Conservation (phyloP, 2,113 vertebrate species). For the Callospermophilus lateralis region DNA sequence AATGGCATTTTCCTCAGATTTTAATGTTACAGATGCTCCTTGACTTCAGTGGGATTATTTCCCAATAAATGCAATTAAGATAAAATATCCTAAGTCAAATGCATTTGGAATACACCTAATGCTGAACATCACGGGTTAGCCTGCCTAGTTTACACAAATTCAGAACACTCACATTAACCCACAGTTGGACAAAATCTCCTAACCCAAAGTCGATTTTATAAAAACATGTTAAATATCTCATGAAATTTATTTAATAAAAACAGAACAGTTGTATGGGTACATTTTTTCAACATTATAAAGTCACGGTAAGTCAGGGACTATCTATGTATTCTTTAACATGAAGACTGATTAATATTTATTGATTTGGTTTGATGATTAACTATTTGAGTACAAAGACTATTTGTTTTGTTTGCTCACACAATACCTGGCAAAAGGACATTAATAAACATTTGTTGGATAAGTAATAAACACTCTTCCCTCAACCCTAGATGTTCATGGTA, state of each 20-base stretch:
- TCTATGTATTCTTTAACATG: neutral
- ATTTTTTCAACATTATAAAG: neutral
- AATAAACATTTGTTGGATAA: neutral
- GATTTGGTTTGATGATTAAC: neutral
- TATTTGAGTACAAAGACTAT: neutral
- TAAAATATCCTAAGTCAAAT: neutral
- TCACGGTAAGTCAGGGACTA: neutral
- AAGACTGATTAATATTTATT: neutral
- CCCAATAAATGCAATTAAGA: neutral
- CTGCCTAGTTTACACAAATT: neutral
- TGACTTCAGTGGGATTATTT: neutral
- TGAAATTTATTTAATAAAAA: neutral
- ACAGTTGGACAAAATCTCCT: neutral
- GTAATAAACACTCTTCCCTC: neutral
- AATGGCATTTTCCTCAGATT: neutral
- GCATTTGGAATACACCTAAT: neutral
- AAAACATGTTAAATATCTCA: neutral
- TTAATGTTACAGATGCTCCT: neutral
- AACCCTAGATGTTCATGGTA: fast-evolving
- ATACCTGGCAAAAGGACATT: neutral
- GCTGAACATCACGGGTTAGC: neutral
- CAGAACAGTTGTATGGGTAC: neutral
- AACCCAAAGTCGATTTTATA: neutral
- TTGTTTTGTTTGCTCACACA: neutral
- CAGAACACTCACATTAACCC: neutral